Evolutionary conservation across 2,797 vertebrate species (phyloP), one percentile per base, ranked within the genome.

Genomic region (Orientallactaga sibirica): DNA sequence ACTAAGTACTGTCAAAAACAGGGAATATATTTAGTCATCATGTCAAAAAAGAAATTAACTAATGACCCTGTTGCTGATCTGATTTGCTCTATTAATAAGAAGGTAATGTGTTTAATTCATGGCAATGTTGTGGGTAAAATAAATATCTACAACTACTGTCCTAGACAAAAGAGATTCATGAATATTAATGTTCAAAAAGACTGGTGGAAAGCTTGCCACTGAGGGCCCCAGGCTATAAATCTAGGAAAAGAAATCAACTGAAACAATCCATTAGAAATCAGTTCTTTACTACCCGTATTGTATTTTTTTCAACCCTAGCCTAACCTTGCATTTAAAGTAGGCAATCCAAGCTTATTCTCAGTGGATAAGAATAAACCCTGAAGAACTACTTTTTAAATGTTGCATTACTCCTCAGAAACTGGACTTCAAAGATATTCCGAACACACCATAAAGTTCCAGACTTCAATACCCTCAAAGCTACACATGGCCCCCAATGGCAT

Each of bases 361-460:
- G 19, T 64, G 94, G 88, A 75, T 96, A 96, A 91, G 88, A 90
- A 94, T 78, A 96, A 96, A 82, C 92, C 92, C 88, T 0, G n/a
- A 80, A 95, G 93, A 96, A 90, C 75, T 92, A 29, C 24, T 91
- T 93, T 93, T 82, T 71, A 92, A 94, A 94, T 1, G 1, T 61
- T 87, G 82, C 86, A 83, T 93, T 95, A 96, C 58, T 96, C 22
- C 90, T 95, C 33, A 66, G 79, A 94, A 96, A 94, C 75, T 78
- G 58, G 62, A 93, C 90, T 95, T 97, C 91, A 93, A 94, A 95
- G 95, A 90, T 92, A 88, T 90, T 96, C 92, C 92, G 92, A 95
- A 94, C 70, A 96, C 67, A 88, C 64, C 76, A 94, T 94, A 95
- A 96, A 93, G 41, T 95, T 95, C 91, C 88, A 83, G 80, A 96